Evolutionary conservation across 2,888 invertebrate species (phyloP), one percentile per base, ranked within the genome.

Genomic region (Liposcelis brunnea): DNA sequence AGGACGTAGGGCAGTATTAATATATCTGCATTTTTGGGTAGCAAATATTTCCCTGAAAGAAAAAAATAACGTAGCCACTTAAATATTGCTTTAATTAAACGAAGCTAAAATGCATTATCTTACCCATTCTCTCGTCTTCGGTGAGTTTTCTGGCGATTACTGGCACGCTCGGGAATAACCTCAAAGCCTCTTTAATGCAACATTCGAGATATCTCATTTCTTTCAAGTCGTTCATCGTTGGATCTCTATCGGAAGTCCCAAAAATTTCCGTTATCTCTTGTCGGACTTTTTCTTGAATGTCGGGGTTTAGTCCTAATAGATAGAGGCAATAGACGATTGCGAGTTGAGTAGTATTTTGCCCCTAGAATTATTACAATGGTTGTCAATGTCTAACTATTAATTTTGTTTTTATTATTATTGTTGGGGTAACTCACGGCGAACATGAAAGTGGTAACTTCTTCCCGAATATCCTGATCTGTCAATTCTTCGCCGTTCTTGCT

Each of bases 321-420:
- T 66, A 65, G 8, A 67, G 52, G 10, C 65, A 60, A 65, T 67
- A 72, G 54, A 60, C 62, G 36, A 67, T 60, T 1, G 64, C 69
- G n/a, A 68, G 60, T 2, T 70, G 64, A 1, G 71, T 71, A 8
- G 71, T 72, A 51, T 72, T 61, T 43, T 62, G 61, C 2, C 63
- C 63, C 62, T 63, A 52, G 43, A 57, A 57, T 46, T 11, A 36
- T 11, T 15, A n/a, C 15, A 21, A 19, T 1, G 26, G 10, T 1
- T 3, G 26, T 15, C 33, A 37, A 31, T 18, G 8, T 16, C 11
- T 6, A 18, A 7, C 12, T 6, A n/a, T n/a, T n/a, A n/a, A n/a
- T n/a, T n/a, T n/a, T n/a, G n/a, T n/a, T n/a, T n/a, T n/a, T n/a
- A n/a, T n/a, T n/a, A n/a, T n/a, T n/a, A n/a, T n/a, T n/a, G n/a